A percentile compares a stretch with the other conserved stretches of the same genome.
Conservation (phyloP, 2,113 vertebrate species). For the Himantopus leucocephalus region DNA sequence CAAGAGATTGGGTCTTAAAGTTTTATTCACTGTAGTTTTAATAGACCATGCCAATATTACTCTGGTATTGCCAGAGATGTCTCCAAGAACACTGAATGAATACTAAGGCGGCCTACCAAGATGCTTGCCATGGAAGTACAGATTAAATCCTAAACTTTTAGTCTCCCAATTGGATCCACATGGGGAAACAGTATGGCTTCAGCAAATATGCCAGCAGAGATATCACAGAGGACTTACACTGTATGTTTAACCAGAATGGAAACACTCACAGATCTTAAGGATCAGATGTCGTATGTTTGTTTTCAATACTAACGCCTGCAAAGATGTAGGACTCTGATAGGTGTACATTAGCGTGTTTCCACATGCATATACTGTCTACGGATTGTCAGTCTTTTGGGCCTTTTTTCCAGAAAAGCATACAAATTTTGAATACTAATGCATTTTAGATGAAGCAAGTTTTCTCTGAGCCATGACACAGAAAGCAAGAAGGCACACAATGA, state of each 20-base stretch:
- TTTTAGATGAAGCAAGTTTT: background rate
- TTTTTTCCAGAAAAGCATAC: background rate
- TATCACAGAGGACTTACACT: background rate
- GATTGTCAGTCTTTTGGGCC: background rate
- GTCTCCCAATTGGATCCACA: background rate
- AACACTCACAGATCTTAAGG: background rate
- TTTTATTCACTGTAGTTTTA: slow-evolving; percentile 51
- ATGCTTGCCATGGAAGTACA: background rate
- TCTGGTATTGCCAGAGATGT: background rate
- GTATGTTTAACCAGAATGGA: background rate
- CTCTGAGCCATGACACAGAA: background rate
- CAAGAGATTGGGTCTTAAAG: background rate
- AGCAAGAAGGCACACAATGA: background rate
- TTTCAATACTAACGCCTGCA: background rate
- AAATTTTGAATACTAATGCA: background rate
- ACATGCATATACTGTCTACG: background rate
- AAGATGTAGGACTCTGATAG: background rate
- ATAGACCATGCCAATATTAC: background rate
- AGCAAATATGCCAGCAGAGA: background rate
- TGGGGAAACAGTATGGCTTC: background rate
- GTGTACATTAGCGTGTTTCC: background rate
- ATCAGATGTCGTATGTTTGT: background rate
- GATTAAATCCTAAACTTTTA: background rate
- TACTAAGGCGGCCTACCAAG: background rate
- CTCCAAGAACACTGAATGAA: background rate